Base-by-base conservation (phyloP, 1,140 invertebrate genomes). In the Hydropsyche tenuis region DNA sequence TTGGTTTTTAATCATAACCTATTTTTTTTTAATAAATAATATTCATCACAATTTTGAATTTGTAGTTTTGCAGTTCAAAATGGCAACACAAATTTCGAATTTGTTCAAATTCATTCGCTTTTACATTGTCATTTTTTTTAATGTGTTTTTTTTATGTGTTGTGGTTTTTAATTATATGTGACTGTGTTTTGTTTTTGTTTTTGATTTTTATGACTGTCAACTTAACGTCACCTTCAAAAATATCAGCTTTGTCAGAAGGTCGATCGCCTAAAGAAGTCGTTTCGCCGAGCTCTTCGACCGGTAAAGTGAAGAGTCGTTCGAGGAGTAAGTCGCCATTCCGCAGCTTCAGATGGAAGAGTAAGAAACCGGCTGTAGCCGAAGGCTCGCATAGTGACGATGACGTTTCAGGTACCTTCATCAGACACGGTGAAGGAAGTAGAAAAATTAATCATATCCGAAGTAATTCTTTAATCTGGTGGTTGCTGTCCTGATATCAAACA, bases 311-410 rank as follows among this genome's bases (percentile, higher is more conserved):
- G 87, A 89, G 91, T 82, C 89, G 90, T 77, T 93, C 90, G 75
- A 89, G 94, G 77, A 95, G 93, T 86, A 96, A 95, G 85, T 95
- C 93, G 73, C 94, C 94, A 63, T 96, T 96, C 89, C 86, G 94
- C 79, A 94, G 93, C 84, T 95, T 95, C 88, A 89, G 93, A 71
- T 95, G 93, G 93, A 94, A 93, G 88, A 92, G 92, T 81, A 80
- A 81, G 75, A 85, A 85, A 69, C 84, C 86, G 74, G 83, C 88
- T 69, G 85, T 85, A 76, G 80, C 84, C 69, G 86, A 89, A 81
- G 82, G 90, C 78, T 86, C 89, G 77, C 91, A 90, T 78, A 93
- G 91, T 82, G 92, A 94, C 80, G 93, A 94, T 82, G 92, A 94
- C 84, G 89, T 88, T 81, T 91, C 69, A 77, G 74, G 72, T 78